These are phyloP conservation scores for Carlito syrichta DNA, from an alignment of 2,113 vertebrate species.

Conservation along the genomic window DNA sequence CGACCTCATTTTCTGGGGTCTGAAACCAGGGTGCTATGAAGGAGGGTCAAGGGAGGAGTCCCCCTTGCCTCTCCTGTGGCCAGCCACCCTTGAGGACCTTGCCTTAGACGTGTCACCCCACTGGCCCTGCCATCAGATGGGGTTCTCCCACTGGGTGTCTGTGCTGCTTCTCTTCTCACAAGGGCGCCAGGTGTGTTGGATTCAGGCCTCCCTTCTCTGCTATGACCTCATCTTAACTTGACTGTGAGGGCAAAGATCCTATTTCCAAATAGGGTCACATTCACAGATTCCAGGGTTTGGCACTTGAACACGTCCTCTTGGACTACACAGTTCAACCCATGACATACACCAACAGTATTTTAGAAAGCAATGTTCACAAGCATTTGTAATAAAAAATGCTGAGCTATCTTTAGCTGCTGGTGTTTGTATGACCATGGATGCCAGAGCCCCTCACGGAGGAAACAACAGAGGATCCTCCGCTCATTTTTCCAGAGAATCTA, in stretches of 20 bases:
- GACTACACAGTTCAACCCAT: neutral
- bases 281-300: neutral
- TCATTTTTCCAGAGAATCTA: neutral
- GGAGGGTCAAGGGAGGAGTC: neutral
- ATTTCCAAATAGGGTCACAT: neutral
- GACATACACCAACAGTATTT: neutral
- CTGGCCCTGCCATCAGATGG: neutral
- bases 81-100: neutral
- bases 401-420: neutral
- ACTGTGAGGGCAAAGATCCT: neutral
- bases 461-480: neutral
- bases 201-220: neutral
- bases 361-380: neutral
- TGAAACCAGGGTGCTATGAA: neutral
- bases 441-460: neutral
- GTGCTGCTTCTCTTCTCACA: neutral
- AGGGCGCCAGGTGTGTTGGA: neutral
- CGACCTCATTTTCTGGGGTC: neutral
- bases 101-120: neutral
- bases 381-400: neutral
- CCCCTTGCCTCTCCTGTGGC: neutral
- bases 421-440: neutral
- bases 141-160: neutral
- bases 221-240: neutral
- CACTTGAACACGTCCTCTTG: neutral